These are phyloP conservation scores for Promerops cafer DNA, from an alignment of 2,113 vertebrate genomes.

Conservation along the genomic window DNA sequence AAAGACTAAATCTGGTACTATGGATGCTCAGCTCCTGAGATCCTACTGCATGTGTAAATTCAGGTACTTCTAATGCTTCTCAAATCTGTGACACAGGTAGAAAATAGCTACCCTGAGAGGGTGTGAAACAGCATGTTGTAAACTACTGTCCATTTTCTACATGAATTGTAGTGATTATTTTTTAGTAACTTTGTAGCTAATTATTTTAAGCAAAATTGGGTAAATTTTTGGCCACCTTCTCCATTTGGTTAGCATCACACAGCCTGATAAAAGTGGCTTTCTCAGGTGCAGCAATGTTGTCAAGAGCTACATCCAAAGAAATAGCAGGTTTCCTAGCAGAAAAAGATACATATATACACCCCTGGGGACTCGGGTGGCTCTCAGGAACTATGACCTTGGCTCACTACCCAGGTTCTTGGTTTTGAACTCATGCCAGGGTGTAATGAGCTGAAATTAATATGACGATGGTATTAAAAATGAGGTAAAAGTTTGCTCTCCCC, in stretches of 20 bases:
- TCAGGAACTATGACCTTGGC: not conserved
- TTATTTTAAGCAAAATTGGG: not conserved
- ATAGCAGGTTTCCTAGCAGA: not conserved
- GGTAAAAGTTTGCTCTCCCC: not conserved
- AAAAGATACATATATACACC: not conserved
- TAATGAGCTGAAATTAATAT: not conserved
- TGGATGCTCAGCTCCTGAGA: not conserved
- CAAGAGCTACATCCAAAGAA: not conserved
- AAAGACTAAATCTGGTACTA: not conserved
- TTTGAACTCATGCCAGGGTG: not conserved
- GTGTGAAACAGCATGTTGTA: not conserved
- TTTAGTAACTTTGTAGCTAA: not conserved
- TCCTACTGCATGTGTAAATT: not conserved
- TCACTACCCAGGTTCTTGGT: not conserved
- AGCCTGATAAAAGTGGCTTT: not conserved
- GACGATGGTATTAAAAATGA: not conserved
- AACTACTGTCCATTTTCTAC: not conserved
- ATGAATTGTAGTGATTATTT: not conserved
- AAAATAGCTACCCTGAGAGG: not conserved
- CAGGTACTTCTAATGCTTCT: not conserved
- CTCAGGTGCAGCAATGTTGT: not conserved
- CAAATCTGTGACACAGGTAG: not conserved
- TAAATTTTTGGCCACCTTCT: not conserved
- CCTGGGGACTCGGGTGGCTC: not conserved
- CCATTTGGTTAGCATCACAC: not conserved